Evolutionary conservation across 2,113 vertebrate genomes (phyloP).

Genomic region (Ramphastos sulfuratus): DNA sequence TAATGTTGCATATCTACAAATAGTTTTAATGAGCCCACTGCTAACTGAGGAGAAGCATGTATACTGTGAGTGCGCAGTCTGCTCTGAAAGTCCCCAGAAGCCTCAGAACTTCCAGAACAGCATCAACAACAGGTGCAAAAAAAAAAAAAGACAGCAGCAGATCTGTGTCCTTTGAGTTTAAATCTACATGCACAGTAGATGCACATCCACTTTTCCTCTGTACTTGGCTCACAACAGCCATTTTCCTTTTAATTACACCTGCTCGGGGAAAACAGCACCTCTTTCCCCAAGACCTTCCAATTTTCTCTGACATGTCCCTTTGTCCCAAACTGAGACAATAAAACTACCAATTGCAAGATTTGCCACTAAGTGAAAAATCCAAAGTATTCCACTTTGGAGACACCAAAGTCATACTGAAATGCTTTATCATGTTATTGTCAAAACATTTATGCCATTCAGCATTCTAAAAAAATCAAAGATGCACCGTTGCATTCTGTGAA

Average conservation of each 20-base stretch:
- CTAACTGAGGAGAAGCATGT: background rate
- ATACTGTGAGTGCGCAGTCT: background rate
- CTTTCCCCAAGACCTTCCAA: background rate
- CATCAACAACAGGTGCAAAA: background rate
- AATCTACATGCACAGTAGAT: background rate
- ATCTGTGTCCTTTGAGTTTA: background rate
- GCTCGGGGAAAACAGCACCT: background rate
- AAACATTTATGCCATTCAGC: slow-evolving; percentile 14
- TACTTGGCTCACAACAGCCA: background rate
- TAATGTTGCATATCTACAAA: background rate
- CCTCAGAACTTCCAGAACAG: background rate
- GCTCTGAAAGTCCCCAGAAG: background rate
- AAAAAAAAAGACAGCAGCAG: background rate
- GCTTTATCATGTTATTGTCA: slow-evolving; percentile 28
- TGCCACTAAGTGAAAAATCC: background rate
- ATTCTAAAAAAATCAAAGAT: background rate
- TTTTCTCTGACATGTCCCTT: background rate
- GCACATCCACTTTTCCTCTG: background rate
- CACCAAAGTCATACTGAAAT: slow-evolving; percentile 7
- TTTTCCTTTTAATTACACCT: background rate
- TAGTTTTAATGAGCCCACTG: background rate
- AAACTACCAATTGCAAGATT: background rate
- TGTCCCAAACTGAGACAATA: background rate
- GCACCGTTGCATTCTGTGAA: background rate
- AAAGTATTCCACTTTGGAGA: background rate